Conservation (phyloP, 2,113 vertebrate species). For the Thunnus thynnus region DNA sequence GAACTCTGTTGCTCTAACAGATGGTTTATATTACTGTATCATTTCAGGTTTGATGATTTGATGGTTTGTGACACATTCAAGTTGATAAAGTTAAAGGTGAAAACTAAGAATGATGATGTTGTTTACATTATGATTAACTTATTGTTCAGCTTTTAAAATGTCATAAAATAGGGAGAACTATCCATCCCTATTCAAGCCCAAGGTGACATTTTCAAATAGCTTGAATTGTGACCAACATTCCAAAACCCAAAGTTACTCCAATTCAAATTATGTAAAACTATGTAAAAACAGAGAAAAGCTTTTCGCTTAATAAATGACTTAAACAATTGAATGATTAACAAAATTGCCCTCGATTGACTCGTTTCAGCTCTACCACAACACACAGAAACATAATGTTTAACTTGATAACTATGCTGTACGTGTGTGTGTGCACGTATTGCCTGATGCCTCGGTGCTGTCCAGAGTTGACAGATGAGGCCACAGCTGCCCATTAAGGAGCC, state of each 20-base stretch:
- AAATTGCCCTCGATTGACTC: neutral
- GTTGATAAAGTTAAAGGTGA: too few relatives aligned
- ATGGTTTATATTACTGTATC: too few relatives aligned
- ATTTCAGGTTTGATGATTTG: too few relatives aligned
- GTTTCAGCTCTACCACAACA: neutral
- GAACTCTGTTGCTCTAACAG: too few relatives aligned
- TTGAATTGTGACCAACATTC: too few relatives aligned
- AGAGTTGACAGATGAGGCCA: conserved; percentile 64
- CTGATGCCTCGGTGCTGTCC: conserved; percentile 21
- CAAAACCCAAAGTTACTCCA: neutral
- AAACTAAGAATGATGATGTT: too few relatives aligned
- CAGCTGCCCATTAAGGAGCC: conserved; percentile 71
- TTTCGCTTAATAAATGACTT: neutral
- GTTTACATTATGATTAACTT: too few relatives aligned
- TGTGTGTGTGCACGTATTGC: neutral
- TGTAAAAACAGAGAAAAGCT: neutral
- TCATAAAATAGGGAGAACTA: too few relatives aligned
- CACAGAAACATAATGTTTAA: neutral
- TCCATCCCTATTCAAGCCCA: too few relatives aligned
- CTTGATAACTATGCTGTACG: neutral
- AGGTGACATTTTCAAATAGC: too few relatives aligned
- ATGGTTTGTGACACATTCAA: too few relatives aligned
- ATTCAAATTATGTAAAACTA: neutral
- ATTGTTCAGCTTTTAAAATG: too few relatives aligned
- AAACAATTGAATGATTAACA: neutral